Evolutionary conservation across 2,113 vertebrate genomes (phyloP).

Genomic region (Eurystomus gularis): DNA sequence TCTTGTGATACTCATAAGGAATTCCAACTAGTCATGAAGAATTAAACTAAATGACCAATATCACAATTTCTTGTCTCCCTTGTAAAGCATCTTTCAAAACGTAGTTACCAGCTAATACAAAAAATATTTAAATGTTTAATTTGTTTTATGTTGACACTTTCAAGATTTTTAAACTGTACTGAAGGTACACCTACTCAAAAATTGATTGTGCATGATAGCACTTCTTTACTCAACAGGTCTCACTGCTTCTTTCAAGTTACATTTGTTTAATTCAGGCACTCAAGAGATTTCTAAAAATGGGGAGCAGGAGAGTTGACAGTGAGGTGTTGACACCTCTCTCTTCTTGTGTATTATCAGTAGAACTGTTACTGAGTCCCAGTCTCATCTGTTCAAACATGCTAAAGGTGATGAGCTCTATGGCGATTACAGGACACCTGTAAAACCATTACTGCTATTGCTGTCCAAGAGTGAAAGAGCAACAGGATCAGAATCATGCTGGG

Average conservation of each 20-base stretch:
- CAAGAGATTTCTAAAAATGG: neutral
- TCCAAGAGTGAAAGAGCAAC: neutral
- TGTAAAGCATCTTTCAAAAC: neutral
- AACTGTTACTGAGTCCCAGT: neutral
- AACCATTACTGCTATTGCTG: neutral
- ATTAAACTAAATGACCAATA: neutral
- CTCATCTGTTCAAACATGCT: neutral
- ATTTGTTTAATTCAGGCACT: neutral
- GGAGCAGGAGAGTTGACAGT: neutral
- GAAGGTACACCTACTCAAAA: neutral
- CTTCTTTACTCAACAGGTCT: neutral
- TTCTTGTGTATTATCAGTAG: neutral
- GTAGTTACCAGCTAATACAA: neutral
- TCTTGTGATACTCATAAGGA: neutral
- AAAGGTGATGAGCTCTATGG: neutral
- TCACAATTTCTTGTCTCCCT: neutral
- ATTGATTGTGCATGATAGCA: neutral
- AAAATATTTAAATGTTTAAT: neutral
- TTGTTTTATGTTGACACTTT: neutral
- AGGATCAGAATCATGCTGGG: neutral
- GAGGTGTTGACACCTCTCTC: neutral
- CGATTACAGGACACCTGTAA: neutral
- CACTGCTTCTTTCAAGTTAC: neutral
- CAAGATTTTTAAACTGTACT: neutral
- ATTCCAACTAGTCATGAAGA: neutral